Conservation (phyloP, 2,888 invertebrate species). For the Andricus quercusramuli region DNA sequence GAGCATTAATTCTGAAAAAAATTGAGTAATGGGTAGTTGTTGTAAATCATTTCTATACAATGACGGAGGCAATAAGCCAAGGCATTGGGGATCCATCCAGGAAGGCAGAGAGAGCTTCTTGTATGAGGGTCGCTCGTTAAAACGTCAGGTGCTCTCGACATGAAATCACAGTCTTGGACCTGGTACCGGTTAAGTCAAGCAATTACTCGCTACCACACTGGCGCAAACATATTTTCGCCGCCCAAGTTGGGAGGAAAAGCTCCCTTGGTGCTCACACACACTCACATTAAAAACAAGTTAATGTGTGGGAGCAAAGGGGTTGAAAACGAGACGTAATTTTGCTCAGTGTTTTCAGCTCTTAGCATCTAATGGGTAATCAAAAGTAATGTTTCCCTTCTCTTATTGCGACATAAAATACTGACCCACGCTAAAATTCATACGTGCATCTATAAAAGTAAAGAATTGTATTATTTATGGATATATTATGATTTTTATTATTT, state of each 20-base stretch:
- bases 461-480: too few relatives aligned
- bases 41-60: slow-evolving; percentile 31
- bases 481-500: too few relatives aligned
- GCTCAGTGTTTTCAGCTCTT: slow-evolving; percentile 7
- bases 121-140: slow-evolving; percentile 31
- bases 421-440: not conserved
- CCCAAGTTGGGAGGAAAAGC: slow-evolving; percentile 42
- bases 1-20: not conserved
- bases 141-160: slow-evolving; percentile 38
- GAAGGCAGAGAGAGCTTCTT: slow-evolving; percentile 6
- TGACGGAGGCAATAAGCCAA: slow-evolving; percentile 22
- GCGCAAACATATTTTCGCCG: slow-evolving; percentile 41
- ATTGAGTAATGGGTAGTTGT: slow-evolving; percentile 14
- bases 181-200: slow-evolving; percentile 49
- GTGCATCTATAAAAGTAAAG: too few relatives aligned
- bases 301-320: slow-evolving; percentile 11
- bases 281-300: not conserved
- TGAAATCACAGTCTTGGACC: slow-evolving; percentile 30
- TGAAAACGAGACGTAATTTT: slow-evolving; percentile 30
- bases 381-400: slow-evolving; percentile 18
- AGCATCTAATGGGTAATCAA: slow-evolving; percentile 31
- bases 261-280: not conserved
- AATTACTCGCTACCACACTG: slow-evolving; percentile 43
- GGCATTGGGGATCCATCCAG: slow-evolving; percentile 18
- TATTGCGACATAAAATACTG: not conserved